Percentiles rank a stretch among this genome's conserved stretches.
Conservation (phyloP, 2,113 vertebrate species). For the Aix galericulata region DNA sequence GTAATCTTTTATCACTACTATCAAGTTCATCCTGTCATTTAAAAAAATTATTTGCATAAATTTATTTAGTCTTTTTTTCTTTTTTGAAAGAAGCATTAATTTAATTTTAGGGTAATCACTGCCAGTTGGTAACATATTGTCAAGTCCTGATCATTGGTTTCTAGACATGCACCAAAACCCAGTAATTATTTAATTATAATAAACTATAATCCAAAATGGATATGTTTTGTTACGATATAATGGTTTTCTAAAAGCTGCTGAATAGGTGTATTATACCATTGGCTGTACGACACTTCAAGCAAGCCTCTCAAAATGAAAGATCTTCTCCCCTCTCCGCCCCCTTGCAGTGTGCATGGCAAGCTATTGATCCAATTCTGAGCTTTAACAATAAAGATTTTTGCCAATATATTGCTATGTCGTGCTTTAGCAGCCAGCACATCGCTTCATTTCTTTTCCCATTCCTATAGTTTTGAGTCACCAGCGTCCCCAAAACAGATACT, state of each 20-base stretch:
- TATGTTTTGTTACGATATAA: neutral
- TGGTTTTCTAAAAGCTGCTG: neutral
- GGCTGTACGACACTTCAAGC: neutral
- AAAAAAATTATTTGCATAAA: neutral
- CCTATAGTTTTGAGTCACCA: neutral
- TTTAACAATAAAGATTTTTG: neutral
- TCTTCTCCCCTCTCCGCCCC: neutral
- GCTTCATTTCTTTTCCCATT: neutral
- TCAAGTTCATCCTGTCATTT: neutral
- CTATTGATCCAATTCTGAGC: neutral
- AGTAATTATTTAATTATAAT: neutral
- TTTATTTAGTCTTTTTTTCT: neutral
- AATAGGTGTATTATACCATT: neutral
- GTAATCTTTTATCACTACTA: neutral
- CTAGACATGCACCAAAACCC: neutral
- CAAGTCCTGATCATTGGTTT: neutral
- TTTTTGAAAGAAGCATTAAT: neutral
- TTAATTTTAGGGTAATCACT: neutral
- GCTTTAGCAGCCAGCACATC: neutral
- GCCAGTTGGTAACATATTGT: neutral
- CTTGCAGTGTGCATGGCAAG: neutral
- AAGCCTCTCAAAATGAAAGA: neutral
- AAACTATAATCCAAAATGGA: neutral
- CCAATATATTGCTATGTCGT: accelerated
- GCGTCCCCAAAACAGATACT: neutral